Conservation (phyloP, 2,888 invertebrate genomes). For the Drosophila helvetica region DNA sequence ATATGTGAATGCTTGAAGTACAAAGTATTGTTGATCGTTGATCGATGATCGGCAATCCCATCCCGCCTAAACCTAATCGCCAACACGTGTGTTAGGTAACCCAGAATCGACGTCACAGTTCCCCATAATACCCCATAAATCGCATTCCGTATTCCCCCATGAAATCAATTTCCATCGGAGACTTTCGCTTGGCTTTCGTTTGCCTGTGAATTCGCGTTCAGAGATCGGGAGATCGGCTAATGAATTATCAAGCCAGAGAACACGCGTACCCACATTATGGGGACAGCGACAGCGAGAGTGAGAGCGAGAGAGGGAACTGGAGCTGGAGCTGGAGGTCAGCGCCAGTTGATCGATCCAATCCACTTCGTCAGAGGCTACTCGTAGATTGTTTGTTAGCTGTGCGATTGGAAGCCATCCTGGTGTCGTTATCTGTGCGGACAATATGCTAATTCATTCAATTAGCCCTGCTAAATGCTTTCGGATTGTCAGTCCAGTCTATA, state of each 20-base stretch:
- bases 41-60: background rate
- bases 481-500: conserved; percentile 29
- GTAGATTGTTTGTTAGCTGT: conserved; percentile 17
- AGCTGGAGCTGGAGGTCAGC: conserved; percentile 45
- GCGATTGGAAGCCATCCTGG: conserved; percentile 28
- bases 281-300: background rate
- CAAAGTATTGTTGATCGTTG: no score
- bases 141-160: conserved; percentile 34
- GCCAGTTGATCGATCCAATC: conserved; percentile 32
- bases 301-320: background rate
- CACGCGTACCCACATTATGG: conserved; percentile 24
- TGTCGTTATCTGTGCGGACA: conserved; percentile 38
- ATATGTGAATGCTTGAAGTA: background rate
- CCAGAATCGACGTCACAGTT: conserved; percentile 11
- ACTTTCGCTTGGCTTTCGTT: conserved; percentile 32
- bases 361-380: conserved; percentile 2
- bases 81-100: conserved; percentile 29
- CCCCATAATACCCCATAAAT: background rate
- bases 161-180: conserved; percentile 44
- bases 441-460: conserved; percentile 75
- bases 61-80: conserved; percentile 1
- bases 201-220: conserved; percentile 8
- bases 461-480: conserved; percentile 58
- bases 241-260: conserved; percentile 25
- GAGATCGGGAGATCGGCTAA: conserved; percentile 21